phyloP scores from a whole-genome alignment of 1,140 invertebrate genomes.

The Ostrea denselamellosa region DNA sequence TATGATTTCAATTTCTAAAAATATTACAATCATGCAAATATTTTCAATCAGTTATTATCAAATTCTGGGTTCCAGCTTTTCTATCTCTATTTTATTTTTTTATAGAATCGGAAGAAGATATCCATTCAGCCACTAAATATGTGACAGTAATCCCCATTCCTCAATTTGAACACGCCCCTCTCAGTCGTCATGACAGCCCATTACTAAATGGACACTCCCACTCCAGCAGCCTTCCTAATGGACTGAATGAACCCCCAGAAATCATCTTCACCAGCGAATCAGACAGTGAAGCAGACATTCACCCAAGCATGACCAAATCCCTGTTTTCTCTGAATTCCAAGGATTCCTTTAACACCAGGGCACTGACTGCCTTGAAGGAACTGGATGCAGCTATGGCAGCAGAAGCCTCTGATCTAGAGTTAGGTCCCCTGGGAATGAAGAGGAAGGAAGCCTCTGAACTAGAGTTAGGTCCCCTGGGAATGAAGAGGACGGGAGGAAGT shows the following conservation, averaged over 20 bases:
- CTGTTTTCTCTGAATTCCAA: slow-evolving; percentile 52
- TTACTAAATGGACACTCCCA: slow-evolving; percentile 15
- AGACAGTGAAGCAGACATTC: slow-evolving; percentile 49
- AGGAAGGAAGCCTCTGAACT: background rate
- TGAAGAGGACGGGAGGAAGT: background rate
- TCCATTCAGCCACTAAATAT: slow-evolving; percentile 55
- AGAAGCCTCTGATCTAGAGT: slow-evolving; percentile 64
- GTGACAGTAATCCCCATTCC: slow-evolving; percentile 64
- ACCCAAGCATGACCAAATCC: background rate
- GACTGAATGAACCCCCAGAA: slow-evolving; percentile 45
- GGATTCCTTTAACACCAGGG: slow-evolving; percentile 69
- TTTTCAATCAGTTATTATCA: too few relatives aligned
- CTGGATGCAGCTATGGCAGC: slow-evolving; percentile 75
- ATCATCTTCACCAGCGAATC: slow-evolving; percentile 50
- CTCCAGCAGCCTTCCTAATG: slow-evolving; percentile 4
- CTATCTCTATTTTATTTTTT: background rate
- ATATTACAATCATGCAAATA: too few relatives aligned
- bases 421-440: slow-evolving; percentile 6
- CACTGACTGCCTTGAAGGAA: slow-evolving; percentile 70
- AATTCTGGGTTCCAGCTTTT: too few relatives aligned
- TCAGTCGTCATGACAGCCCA: background rate
- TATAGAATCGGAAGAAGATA: slow-evolving; percentile 54
- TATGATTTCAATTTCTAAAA: too few relatives aligned
- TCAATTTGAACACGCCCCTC: slow-evolving; percentile 26
- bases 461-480: slow-evolving; percentile 20